phyloP scores from a whole-genome alignment of 2,888 invertebrate genomes.

The Tenthredo amoena region DNA sequence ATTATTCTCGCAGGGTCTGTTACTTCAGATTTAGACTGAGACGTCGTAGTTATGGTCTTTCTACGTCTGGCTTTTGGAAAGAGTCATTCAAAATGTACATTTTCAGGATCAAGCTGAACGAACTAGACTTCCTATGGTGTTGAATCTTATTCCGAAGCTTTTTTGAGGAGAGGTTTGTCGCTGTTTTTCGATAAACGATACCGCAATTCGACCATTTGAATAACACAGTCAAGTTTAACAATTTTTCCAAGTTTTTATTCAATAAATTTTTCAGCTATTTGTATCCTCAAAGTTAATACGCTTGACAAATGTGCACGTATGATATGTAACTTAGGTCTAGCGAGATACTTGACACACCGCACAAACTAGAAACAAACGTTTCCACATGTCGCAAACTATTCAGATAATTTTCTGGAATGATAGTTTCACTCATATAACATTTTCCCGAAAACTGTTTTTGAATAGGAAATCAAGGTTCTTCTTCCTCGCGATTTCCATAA shows the following conservation, averaged over 20 bases:
- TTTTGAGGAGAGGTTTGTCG: too few species aligned
- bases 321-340: neutral
- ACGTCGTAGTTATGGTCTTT: too few species aligned
- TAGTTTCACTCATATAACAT: neutral
- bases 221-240: neutral
- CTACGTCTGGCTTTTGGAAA: too few species aligned
- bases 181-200: neutral
- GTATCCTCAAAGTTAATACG: neutral
- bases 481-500: slow-evolving; percentile 14
- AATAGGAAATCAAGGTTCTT: slow-evolving; percentile 22
- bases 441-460: slow-evolving; percentile 12
- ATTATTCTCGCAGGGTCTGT: too few species aligned
- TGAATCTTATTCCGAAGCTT: too few species aligned
- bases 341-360: neutral
- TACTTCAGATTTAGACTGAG: too few species aligned
- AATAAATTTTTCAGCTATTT: neutral
- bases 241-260: neutral
- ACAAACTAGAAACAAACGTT: neutral
- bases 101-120: too few species aligned
- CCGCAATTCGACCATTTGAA: neutral
- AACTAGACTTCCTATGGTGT: too few species aligned
- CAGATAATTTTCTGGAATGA: neutral
- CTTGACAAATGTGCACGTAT: neutral
- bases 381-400: neutral
- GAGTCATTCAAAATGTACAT: too few species aligned